phyloP scores from a whole-genome alignment of 2,797 vertebrate genomes.

The Hyperoplus immaculatus region DNA sequence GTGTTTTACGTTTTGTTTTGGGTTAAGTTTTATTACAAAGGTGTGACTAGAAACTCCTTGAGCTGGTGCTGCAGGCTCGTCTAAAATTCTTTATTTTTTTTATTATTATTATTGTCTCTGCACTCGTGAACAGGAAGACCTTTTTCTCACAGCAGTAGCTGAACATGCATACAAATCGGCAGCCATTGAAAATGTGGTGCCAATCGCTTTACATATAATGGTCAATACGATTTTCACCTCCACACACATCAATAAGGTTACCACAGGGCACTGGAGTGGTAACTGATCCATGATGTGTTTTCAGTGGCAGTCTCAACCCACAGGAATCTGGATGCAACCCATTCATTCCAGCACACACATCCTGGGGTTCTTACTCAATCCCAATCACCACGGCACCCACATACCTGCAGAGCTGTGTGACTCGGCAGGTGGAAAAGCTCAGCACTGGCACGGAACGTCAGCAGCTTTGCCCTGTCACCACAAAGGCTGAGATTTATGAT shows the following conservation, averaged over 20 bases:
- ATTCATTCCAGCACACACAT: slow-evolving; percentile 44
- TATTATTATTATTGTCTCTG: not conserved
- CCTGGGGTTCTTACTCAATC: slow-evolving; percentile 30
- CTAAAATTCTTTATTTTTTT: not conserved
- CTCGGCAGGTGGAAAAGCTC: slow-evolving; percentile 38
- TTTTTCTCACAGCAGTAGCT: slow-evolving; percentile 17
- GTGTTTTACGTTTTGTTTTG: not conserved
- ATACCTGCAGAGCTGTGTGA: slow-evolving; percentile 56
- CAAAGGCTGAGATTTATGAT: slow-evolving; percentile 61
- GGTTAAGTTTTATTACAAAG: not conserved
- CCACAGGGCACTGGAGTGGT: slow-evolving; percentile 1
- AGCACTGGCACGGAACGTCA: slow-evolving; percentile 44
- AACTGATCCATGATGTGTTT: slow-evolving; percentile 39
- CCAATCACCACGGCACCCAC: slow-evolving; percentile 9
- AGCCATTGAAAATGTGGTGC: not conserved
- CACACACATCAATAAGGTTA: not conserved
- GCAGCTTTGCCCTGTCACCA: slow-evolving; percentile 50
- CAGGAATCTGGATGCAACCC: slow-evolving; percentile 40
- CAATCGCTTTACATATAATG: not conserved
- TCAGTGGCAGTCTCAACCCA: slow-evolving; percentile 32
- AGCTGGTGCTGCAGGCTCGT: not conserved
- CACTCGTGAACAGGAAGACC: slow-evolving; percentile 28
- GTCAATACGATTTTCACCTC: slow-evolving; percentile 6
- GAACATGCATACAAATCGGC: not conserved
- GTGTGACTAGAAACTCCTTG: not conserved